These are phyloP conservation scores for Baronia brevicornis DNA, from an alignment of 2,888 invertebrate species.

Conservation along the genomic window DNA sequence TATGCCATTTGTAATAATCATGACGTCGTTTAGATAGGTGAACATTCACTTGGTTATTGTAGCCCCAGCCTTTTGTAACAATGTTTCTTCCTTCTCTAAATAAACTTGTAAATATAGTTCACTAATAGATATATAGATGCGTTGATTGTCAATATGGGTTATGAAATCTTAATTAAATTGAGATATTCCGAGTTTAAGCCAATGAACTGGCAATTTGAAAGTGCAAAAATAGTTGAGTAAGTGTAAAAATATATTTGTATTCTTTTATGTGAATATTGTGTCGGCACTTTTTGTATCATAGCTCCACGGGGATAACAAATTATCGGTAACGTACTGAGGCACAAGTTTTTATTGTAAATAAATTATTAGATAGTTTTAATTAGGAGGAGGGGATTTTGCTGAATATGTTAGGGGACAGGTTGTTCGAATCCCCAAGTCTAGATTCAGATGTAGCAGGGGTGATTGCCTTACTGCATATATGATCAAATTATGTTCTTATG, in stretches of 20 bases:
- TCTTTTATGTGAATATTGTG: conserved; percentile 68
- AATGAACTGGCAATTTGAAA: conserved; percentile 67
- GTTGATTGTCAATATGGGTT: conserved; percentile 58
- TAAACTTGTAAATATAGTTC: conserved; percentile 58
- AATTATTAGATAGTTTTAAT: conserved; percentile 56
- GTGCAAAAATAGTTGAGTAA: conserved; percentile 70
- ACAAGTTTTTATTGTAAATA: conserved; percentile 72
- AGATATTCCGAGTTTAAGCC: conserved; percentile 74
- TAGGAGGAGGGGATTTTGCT: conserved; percentile 51
- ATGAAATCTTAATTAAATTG: conserved; percentile 70
- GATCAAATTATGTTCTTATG: conserved; percentile 28
- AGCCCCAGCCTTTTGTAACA: conserved; percentile 48
- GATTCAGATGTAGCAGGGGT: conserved; percentile 31
- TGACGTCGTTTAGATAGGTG: conserved; percentile 18
- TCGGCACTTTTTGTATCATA: conserved; percentile 70
- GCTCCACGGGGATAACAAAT: conserved; percentile 54
- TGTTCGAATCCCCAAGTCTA: conserved; percentile 21
- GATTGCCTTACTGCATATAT: conserved; percentile 22
- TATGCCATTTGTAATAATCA: conserved; percentile 36
- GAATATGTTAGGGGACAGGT: conserved; percentile 37
- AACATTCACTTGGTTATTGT: conserved; percentile 21
- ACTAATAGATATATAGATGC: conserved; percentile 44
- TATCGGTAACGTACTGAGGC: conserved; percentile 61
- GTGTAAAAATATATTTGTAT: conserved; percentile 63
- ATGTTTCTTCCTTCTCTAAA: conserved; percentile 54